phyloP scores from a whole-genome alignment of 2,797 vertebrate genomes.

The Helarctos malayanus region DNA sequence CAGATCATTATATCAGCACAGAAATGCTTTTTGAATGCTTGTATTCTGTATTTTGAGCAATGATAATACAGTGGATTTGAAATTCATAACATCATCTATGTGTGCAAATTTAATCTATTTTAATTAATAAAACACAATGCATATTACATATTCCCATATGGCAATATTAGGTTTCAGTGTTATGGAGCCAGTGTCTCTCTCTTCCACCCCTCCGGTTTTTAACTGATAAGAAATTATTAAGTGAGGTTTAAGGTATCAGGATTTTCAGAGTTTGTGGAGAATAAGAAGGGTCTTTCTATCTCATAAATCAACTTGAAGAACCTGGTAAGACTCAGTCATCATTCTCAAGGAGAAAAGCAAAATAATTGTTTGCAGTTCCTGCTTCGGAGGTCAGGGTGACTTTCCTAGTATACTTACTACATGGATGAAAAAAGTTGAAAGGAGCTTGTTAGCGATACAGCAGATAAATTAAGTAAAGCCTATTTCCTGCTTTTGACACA shows the following conservation, averaged over 20 bases:
- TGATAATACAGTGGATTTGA: too few species aligned
- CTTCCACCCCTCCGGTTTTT: neutral
- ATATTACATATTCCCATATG: too few species aligned
- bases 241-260: neutral
- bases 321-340: neutral
- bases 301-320: neutral
- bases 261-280: neutral
- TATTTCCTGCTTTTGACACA: neutral
- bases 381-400: neutral
- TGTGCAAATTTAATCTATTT: too few species aligned
- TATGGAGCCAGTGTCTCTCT: neutral
- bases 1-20: too few species aligned
- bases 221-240: neutral
- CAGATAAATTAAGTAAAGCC: neutral
- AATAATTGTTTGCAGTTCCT: neutral
- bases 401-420: neutral
- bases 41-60: too few species aligned
- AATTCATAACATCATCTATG: too few species aligned
- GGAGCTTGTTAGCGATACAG: rapidly evolving
- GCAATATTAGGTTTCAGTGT: slow-evolving; percentile 48
- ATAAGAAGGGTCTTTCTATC: neutral
- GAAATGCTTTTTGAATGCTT: too few species aligned
- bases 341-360: neutral
- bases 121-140: too few species aligned
- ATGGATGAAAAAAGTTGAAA: neutral